Evolutionary conservation across 2,888 invertebrate species (phyloP).

Genomic region (Drosophila phalerata): DNA sequence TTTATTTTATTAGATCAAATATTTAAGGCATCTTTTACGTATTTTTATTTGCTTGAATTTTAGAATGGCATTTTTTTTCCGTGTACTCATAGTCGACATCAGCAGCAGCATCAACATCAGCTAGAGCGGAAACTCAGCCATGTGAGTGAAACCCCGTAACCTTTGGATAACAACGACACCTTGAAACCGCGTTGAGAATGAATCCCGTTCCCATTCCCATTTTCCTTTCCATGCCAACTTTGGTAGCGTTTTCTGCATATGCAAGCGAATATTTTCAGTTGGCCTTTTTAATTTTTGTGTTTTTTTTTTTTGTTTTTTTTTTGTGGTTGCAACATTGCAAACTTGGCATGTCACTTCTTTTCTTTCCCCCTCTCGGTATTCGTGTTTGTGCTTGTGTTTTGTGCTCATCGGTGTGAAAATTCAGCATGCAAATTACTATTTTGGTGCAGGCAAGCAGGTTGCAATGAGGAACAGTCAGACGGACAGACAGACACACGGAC

Average conservation of each 20-base stretch:
- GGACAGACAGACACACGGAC: too few species aligned
- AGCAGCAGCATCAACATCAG: slow-evolving; percentile 2
- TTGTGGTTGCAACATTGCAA: slow-evolving; percentile 39
- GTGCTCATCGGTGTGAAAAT: slow-evolving; percentile 69
- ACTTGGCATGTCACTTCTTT: slow-evolving; percentile 30
- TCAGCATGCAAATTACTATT: slow-evolving; percentile 74
- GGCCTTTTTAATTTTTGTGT: slow-evolving; percentile 1
- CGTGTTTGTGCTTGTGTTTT: slow-evolving; percentile 53
- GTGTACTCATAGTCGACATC: too few species aligned
- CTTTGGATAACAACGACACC: slow-evolving; percentile 20
- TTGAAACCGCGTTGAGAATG: slow-evolving; percentile 4
- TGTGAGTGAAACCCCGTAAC: slow-evolving; percentile 38
- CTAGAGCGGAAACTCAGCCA: slow-evolving; percentile 46
- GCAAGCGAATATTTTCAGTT: slow-evolving; percentile 62
- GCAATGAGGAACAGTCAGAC: not conserved
- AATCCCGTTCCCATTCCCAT: not conserved
- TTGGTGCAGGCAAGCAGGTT: slow-evolving; percentile 37
- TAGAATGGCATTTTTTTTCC: too few species aligned
- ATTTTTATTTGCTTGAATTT: too few species aligned
- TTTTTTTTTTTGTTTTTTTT: slow-evolving; percentile 2
- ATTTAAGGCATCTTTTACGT: too few species aligned
- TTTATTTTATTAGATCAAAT: too few species aligned
- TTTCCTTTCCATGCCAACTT: too few species aligned
- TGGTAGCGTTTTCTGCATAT: slow-evolving; percentile 58
- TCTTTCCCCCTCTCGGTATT: not conserved